These are phyloP conservation scores for Eptatretus burgeri DNA, from an alignment of 2,113 vertebrate genomes.

Conservation along the genomic window DNA sequence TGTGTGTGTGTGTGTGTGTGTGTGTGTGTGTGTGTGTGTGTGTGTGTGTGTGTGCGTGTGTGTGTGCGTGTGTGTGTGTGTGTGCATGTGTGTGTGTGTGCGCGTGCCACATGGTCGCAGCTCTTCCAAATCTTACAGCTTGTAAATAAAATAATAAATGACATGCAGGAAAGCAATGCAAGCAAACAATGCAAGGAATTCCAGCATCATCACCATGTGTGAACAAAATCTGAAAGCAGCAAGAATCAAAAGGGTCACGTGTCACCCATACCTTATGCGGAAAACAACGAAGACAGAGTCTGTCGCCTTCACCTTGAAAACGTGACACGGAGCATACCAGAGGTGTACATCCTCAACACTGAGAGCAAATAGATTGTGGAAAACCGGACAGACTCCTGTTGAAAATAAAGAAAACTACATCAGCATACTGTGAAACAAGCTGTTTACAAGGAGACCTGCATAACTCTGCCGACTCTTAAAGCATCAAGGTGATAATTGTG, in stretches of 20 bases:
- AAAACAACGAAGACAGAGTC: slow-evolving; percentile 39
- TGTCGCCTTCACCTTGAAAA: slow-evolving; percentile 43
- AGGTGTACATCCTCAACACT: slow-evolving; percentile 32
- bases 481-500: too few relatives aligned
- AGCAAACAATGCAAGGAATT: too few relatives aligned
- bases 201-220: too few relatives aligned
- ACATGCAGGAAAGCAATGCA: too few relatives aligned
- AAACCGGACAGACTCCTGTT: slow-evolving; percentile 60
- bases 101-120: not conserved
- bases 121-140: too few relatives aligned
- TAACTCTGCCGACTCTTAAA: too few relatives aligned
- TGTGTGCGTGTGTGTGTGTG: slow-evolving; percentile 2
- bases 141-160: too few relatives aligned
- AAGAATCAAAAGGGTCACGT: too few relatives aligned
- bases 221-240: too few relatives aligned
- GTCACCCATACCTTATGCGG: slow-evolving; percentile 48
- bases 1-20: not conserved
- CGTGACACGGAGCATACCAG: slow-evolving; percentile 58
- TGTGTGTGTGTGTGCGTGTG: not conserved
- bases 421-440: too few relatives aligned
- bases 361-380: slow-evolving; percentile 62
- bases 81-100: not conserved
- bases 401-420: slow-evolving; percentile 7
- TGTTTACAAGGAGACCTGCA: too few relatives aligned
- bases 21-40: not conserved